phyloP scores from a whole-genome alignment of 23 tunicate genomes.

The Diplosoma virens region DNA sequence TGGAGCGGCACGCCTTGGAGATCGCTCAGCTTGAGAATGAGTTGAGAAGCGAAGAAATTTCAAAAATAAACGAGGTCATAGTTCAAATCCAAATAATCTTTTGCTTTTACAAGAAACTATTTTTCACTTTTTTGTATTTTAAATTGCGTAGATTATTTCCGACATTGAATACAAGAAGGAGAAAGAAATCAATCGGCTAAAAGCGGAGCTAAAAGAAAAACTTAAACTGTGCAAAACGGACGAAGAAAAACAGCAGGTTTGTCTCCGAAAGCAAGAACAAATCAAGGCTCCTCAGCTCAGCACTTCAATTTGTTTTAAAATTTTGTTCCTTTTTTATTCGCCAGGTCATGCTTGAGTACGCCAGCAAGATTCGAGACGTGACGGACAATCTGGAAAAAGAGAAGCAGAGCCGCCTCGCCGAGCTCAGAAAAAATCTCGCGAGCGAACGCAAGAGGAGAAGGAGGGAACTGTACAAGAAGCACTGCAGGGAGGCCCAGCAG shows the following conservation, averaged over 20 bases:
- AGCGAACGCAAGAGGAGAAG: slow-evolving; percentile 75
- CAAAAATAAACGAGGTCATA: slow-evolving; percentile 77
- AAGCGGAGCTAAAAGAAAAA: slow-evolving; percentile 71
- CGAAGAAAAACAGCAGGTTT: slow-evolving; percentile 89
- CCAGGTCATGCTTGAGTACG: slow-evolving; percentile 82
- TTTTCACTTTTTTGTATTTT: neutral
- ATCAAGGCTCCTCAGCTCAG: neutral
- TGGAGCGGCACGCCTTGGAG: slow-evolving; percentile 85
- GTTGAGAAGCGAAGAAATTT: slow-evolving; percentile 74
- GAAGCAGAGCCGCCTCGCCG: slow-evolving; percentile 66
- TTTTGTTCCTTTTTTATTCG: neutral
- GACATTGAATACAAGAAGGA: slow-evolving; percentile 81
- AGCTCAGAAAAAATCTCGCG: slow-evolving; percentile 57
- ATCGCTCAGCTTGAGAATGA: slow-evolving; percentile 79
- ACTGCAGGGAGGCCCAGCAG: slow-evolving; percentile 61
- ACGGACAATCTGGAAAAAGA: slow-evolving; percentile 68
- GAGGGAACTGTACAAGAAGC: slow-evolving; percentile 67
- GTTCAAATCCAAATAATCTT: neutral
- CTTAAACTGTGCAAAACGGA: slow-evolving; percentile 72
- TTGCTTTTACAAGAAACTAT: neutral
- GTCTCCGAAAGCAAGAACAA: neutral
- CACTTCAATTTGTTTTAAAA: neutral
- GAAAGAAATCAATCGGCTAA: slow-evolving; percentile 38
- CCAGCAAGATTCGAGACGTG: slow-evolving; percentile 55
- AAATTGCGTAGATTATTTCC: slow-evolving; percentile 52